Conservation (phyloP, 2,113 vertebrate genomes). For the Ornithorhynchus anatinus region DNA sequence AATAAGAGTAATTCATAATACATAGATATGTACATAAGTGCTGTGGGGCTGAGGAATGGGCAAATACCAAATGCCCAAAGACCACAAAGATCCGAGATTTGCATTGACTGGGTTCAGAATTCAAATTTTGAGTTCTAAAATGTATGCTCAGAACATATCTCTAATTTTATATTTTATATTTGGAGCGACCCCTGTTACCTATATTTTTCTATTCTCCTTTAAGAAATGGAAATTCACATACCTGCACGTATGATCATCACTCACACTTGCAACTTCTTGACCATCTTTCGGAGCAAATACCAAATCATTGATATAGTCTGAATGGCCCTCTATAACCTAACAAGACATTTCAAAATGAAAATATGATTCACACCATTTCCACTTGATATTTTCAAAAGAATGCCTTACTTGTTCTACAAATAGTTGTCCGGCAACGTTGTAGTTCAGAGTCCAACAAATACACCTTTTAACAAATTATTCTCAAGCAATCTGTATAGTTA, state of each 20-base stretch:
- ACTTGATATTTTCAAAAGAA: slow-evolving; percentile 9
- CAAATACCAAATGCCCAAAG: too few relatives aligned
- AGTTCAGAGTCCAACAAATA: slow-evolving; percentile 31
- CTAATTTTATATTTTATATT: not conserved
- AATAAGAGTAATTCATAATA: too few relatives aligned
- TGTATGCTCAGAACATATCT: not conserved
- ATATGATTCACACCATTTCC: not conserved
- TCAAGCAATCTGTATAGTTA: too few relatives aligned
- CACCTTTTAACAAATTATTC: too few relatives aligned
- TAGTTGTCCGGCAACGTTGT: slow-evolving; percentile 27
- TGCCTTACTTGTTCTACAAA: slow-evolving; percentile 29
- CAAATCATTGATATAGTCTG: slow-evolving; percentile 92
- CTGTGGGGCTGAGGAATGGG: too few relatives aligned
- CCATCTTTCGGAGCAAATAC: slow-evolving; percentile 91
- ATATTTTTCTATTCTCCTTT: too few relatives aligned
- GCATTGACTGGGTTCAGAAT: not conserved
- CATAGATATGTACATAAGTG: too few relatives aligned
- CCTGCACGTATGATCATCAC: slow-evolving; percentile 98
- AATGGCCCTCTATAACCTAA: slow-evolving; percentile 90
- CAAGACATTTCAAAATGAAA: slow-evolving; percentile 3
- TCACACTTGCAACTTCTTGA: slow-evolving; percentile 93
- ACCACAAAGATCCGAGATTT: too few relatives aligned
- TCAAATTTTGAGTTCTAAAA: slow-evolving; percentile 6
- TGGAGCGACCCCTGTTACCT: too few relatives aligned
- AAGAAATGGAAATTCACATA: slow-evolving; percentile 65